Base-by-base conservation (phyloP, 2,113 vertebrate genomes). In the Ochotona princeps region DNA sequence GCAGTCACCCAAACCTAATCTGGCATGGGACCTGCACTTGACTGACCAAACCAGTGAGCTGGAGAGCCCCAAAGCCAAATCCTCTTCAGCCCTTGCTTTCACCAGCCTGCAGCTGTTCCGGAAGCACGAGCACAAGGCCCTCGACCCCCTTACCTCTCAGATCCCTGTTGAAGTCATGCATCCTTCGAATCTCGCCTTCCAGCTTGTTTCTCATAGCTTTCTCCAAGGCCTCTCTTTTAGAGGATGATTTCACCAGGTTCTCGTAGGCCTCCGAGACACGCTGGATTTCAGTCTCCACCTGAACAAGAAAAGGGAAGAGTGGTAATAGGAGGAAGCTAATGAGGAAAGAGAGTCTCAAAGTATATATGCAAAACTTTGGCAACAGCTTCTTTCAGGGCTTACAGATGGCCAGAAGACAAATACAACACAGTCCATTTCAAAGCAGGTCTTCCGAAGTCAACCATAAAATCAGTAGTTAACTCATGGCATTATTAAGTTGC, bases 121-220 rank as follows among this genome's bases (percentile, higher is more conserved):
- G 38, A 87, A 84, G 44, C 15, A 18, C 17, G 49, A 60, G 70
- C 7, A 75, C 26, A 47, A 73, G 30, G 12, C 25, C 38, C 23
- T 10, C 60, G 18, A 21, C 23, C 35, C 32, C 2, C 92, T 94
- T 65, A 99, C 99, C 99, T 99, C 99, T 97, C 30, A 99, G 98
- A 96, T 99, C 99, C 60, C 99, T 98, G 98, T 99, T 99, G 98
- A 99, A 99, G 98, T 99, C 99, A 26, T 99, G 99, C 94, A 99
- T 98, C 78, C 99, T 98, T 7, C 99, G 98, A 95, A 99, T 99
- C 97, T 99, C 99, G 76, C 99, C 98, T 97, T 99, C 99, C 89
- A 99, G 98, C 96, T 99, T 99, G 97, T 99, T 99, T 96, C 99
- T 99, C 99, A 99, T 99, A 83, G 99, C 99, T 96, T 99, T 99